Conservation (phyloP, 2,888 invertebrate genomes). For the Cosmopolites sordidus region DNA sequence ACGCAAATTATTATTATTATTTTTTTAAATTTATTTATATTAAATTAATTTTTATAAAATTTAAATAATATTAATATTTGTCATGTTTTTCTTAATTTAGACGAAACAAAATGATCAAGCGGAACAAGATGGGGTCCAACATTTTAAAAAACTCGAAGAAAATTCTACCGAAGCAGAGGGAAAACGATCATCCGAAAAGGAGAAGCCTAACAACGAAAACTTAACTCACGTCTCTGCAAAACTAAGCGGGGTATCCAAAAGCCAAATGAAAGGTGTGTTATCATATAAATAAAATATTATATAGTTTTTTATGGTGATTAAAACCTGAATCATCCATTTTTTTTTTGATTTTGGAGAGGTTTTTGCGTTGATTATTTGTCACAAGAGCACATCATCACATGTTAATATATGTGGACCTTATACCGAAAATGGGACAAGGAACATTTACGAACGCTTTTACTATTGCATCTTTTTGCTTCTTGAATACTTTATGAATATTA, state of each 20-base stretch:
- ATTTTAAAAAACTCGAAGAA: conserved; percentile 20
- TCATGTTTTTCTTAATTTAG: conserved; percentile 25
- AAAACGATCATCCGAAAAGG: conserved; percentile 8
- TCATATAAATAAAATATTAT: neutral
- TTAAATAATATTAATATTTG: no score
- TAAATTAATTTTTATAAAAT: no score
- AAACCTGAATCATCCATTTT: neutral
- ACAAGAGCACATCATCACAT: no score
- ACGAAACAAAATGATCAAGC: conserved; percentile 39
- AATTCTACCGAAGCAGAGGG: conserved; percentile 7
- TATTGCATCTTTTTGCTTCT: no score
- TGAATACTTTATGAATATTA: no score
- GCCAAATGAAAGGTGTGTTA: conserved; percentile 81
- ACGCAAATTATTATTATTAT: no score
- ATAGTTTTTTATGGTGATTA: neutral
- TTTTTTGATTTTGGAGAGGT: no score
- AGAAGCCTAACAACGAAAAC: conserved; percentile 21
- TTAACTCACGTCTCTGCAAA: conserved; percentile 35
- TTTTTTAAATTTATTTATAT: no score
- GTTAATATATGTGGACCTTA: no score
- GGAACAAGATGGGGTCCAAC: conserved; percentile 27
- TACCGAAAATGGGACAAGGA: no score
- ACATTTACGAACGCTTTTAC: no score
- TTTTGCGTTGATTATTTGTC: no score
- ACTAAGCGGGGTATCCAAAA: conserved; percentile 56